Evolutionary conservation across 2,888 invertebrate genomes (phyloP), one percentile per base, ranked within the genome.

Genomic region (Nephrotoma appendiculata): DNA sequence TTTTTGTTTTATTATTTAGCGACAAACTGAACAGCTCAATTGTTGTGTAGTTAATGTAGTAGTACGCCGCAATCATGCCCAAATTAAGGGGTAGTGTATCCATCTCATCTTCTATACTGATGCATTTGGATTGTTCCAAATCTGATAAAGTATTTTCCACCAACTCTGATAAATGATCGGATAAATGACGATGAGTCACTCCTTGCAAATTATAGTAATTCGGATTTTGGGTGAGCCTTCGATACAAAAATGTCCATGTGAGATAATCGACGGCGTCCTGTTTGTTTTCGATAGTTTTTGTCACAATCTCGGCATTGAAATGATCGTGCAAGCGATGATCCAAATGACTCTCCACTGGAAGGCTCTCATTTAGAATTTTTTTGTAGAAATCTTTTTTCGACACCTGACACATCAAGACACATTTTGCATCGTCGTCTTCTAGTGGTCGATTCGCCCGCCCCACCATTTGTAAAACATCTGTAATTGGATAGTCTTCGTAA

Each of bases 61-160:
- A 99, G 92, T 99, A 99, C 0, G 99, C 98, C 0, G 99, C 99
- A 91, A 99, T 99, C 99, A 99, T 99, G 90, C 99, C 99, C 90
- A 99, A 92, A 93, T 99, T 99, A 48, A 99, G 93, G 0, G 99
- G 98, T 87, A 97, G 94, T 0, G 98, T 97, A 91, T 99, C 99
- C 96, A 99, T 98, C 89, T 99, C 99, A 89, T 99, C 99, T 91
- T 99, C 99, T 6, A 99, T 95, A 86, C 97, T 96, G 89, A 99
- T 98, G 91, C 99, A 99, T 90, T 98, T 98, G 0, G 98, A 97
- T 91, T 98, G 98, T 90, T 99, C 98, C 89, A 99, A 92, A 91
- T 99, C 98, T 48, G 95, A 95, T 6, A 99, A 93, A 0, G 99
- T 99, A 87, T 95, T 96, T 92, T 99, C 99, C 1, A 99, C 99